phyloP scores from a whole-genome alignment of 53 echinoderm and acorn worm genomes.

The Paracentrotus lividus region DNA sequence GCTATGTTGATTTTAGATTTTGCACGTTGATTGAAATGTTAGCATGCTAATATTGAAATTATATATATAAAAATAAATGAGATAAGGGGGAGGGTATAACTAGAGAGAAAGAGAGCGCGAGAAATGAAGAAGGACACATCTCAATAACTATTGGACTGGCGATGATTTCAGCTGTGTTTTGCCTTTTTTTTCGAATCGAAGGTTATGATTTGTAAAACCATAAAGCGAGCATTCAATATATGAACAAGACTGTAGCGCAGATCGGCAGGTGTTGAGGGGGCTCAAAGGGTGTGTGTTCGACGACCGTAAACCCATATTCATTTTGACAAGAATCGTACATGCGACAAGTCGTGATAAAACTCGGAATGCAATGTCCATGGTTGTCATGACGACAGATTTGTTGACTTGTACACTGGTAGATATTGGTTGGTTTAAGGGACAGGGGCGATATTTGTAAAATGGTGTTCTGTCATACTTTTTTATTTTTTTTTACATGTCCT shows the following conservation, averaged over 20 bases:
- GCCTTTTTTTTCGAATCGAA: not conserved
- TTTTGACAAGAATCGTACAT: constrained; percentile 10
- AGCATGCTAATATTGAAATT: no score
- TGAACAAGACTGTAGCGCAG: not conserved
- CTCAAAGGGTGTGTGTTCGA: constrained; percentile 18
- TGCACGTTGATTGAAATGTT: no score
- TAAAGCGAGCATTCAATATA: constrained; percentile 15
- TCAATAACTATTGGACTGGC: not conserved
- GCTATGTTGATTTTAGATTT: no score
- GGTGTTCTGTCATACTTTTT: not conserved
- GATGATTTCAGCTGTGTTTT: constrained; percentile 41
- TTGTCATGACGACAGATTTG: constrained; percentile 22
- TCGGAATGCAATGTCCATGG: not conserved
- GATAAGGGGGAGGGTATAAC: not conserved
- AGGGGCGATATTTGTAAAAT: not conserved
- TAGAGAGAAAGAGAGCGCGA: not conserved
- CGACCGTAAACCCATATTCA: constrained; percentile 53
- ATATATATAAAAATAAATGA: no score
- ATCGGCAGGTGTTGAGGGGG: constrained; percentile 4
- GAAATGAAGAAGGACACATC: not conserved
- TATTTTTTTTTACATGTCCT: not conserved
- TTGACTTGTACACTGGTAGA: constrained; percentile 36
- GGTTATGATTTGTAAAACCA: constrained; percentile 39
- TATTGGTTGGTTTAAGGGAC: not conserved
- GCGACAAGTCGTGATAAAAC: not conserved